These are phyloP conservation scores for Coracias cyanogaster DNA, from an alignment of 2,797 vertebrate species.

Conservation along the genomic window DNA sequence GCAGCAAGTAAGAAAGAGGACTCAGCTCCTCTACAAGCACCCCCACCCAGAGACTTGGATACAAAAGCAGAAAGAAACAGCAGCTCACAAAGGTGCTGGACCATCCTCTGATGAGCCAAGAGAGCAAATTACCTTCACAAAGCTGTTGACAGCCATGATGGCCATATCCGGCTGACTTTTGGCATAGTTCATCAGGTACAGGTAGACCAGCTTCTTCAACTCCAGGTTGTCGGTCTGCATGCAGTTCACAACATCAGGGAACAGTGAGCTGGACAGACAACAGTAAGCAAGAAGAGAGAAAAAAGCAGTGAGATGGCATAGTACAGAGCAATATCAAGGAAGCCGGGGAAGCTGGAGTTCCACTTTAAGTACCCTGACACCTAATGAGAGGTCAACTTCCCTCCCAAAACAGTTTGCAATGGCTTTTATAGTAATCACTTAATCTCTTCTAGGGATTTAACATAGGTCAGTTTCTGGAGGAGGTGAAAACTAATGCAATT, in stretches of 20 bases:
- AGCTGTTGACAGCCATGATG: conserved; percentile 99
- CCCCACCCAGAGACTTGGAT: background rate
- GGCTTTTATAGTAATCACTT: background rate
- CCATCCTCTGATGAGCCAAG: background rate
- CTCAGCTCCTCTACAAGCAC: background rate
- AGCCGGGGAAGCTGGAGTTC: background rate
- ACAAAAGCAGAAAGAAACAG: background rate
- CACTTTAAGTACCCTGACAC: background rate
- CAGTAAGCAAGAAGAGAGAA: background rate
- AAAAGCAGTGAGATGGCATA: background rate
- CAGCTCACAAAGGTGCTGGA: background rate
- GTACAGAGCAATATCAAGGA: background rate
- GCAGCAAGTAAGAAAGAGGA: background rate
- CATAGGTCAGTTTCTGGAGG: background rate
- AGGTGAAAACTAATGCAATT: background rate
- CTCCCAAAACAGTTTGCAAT: background rate
- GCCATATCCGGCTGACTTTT: conserved; percentile 99
- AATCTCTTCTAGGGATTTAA: background rate
- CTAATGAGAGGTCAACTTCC: background rate
- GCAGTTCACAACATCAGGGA: conserved; percentile 98
- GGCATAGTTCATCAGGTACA: conserved; percentile 99
- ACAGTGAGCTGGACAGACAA: conserved; percentile 86
- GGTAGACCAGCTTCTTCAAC: conserved; percentile 97
- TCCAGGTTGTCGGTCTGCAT: conserved; percentile 99
- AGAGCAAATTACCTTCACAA: conserved; percentile 89